phyloP scores from a whole-genome alignment of 2,113 vertebrate species.

The Crotalus viridis region DNA sequence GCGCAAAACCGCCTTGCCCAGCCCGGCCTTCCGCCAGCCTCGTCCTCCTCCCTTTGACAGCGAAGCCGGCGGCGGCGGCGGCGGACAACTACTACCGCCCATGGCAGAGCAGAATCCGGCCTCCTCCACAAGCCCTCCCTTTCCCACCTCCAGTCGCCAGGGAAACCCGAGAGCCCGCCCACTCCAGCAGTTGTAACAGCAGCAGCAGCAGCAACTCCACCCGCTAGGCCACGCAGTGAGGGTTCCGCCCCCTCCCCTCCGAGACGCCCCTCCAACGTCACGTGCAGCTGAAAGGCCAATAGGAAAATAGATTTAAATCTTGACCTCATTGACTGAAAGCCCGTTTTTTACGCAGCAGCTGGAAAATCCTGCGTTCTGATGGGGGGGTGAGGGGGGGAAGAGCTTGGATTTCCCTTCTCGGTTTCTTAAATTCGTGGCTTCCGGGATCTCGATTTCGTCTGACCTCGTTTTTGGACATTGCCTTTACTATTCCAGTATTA shows the following conservation, averaged over 20 bases:
- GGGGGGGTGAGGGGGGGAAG: fast-evolving
- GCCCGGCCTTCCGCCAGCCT: background rate
- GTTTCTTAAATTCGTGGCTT: background rate
- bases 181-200: background rate
- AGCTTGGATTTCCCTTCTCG: background rate
- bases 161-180: conserved; percentile 16
- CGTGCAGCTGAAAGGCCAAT: background rate
- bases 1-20: background rate
- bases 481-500: background rate
- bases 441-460: background rate
- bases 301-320: background rate
- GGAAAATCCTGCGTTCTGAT: background rate
- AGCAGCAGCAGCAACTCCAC: background rate
- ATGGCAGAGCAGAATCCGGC: background rate
- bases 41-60: conserved; percentile 15
- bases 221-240: background rate
- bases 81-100: background rate
- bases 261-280: background rate
- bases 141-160: background rate
- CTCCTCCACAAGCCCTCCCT: background rate
- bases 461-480: background rate
- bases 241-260: background rate
- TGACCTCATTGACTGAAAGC: background rate
- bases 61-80: background rate
- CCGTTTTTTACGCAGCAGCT: background rate